Percentiles rank a stretch among this genome's conserved stretches.
phyloP scores from a whole-genome alignment of 2,113 vertebrate genomes.

The Hiodon alosoides region DNA sequence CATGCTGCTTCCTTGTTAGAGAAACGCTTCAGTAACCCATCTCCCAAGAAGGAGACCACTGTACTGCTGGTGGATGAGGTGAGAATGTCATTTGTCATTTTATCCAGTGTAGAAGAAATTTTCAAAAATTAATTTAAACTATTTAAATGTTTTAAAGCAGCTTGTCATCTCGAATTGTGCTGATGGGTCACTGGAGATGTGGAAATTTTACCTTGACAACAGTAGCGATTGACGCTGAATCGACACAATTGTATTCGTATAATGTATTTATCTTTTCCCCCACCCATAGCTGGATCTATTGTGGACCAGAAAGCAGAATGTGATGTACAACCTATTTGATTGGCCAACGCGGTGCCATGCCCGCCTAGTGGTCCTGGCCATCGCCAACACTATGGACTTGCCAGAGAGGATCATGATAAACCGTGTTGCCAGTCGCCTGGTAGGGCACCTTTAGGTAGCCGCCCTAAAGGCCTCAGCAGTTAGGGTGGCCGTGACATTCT shows the following conservation, averaged over 20 bases:
- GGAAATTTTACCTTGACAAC: too few relatives aligned
- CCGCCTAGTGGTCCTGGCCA: constrained; percentile 83
- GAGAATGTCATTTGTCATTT: constrained; percentile 23
- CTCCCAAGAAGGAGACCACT: constrained; percentile 73
- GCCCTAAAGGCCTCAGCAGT: too few relatives aligned
- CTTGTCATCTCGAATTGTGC: too few relatives aligned
- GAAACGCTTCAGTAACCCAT: constrained; percentile 69
- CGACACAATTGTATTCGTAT: background rate
- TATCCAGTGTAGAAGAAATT: too few relatives aligned
- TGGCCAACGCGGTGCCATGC: constrained; percentile 86
- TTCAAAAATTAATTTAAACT: too few relatives aligned
- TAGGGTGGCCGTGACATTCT: too few relatives aligned
- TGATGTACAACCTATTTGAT: constrained; percentile 95
- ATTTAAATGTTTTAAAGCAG: too few relatives aligned
- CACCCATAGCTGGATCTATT: constrained; percentile 79
- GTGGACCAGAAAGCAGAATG: constrained; percentile 92
- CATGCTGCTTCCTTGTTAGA: constrained; percentile 82
- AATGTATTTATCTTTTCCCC: background rate
- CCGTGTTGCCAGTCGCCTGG: constrained; percentile 87
- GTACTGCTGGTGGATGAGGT: constrained; percentile 93
- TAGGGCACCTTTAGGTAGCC: constrained; percentile 40
- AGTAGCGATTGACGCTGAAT: background rate
- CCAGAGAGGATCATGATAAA: constrained; percentile 97
- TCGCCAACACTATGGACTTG: constrained; percentile 98
- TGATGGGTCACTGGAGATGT: too few relatives aligned